Evolutionary conservation across 2,797 vertebrate genomes (phyloP).

Genomic region (Sebastes cheni): DNA sequence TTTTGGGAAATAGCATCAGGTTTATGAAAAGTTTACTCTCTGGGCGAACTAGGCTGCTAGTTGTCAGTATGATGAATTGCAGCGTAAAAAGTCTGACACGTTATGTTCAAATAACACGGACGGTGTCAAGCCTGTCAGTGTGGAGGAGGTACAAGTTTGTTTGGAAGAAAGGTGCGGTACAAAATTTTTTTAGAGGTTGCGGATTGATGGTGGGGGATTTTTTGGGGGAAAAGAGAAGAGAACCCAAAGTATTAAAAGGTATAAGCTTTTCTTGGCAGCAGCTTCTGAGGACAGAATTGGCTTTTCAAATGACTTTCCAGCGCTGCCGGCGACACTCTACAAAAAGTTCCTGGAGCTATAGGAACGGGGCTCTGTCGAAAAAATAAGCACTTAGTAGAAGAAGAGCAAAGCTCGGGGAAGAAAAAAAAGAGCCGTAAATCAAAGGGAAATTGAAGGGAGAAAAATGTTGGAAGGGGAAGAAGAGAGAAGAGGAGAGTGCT

Average conservation of each 20-base stretch:
- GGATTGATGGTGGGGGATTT: conserved; percentile 43
- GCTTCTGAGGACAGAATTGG: conserved; percentile 77
- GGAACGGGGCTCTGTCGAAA: conserved; percentile 72
- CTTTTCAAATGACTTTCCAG: conserved; percentile 78
- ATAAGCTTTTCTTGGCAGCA: conserved; percentile 78
- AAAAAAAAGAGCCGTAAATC: conserved; percentile 71
- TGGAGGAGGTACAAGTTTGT: conserved; percentile 45
- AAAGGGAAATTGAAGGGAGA: conserved; percentile 77
- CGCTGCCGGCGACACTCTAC: conserved; percentile 76
- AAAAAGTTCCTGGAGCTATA: conserved; percentile 79
- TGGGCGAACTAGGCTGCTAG: not conserved
- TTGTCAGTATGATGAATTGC: conserved; percentile 45
- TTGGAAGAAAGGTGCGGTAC: conserved; percentile 39
- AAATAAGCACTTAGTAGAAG: conserved; percentile 76
- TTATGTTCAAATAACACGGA: conserved; percentile 35
- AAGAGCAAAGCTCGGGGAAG: conserved; percentile 65
- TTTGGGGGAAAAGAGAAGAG: conserved; percentile 50
- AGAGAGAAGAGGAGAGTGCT: conserved; percentile 73
- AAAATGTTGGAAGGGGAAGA: conserved; percentile 75
- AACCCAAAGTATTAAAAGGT: conserved; percentile 78
- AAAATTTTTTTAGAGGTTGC: conserved; percentile 17
- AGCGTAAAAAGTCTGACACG: conserved; percentile 28
- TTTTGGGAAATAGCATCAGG: not conserved
- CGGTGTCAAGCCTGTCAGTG: conserved; percentile 46
- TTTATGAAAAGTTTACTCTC: conserved; percentile 16